phyloP scores from a whole-genome alignment of 2,797 vertebrate genomes.

The Danio choprae region DNA sequence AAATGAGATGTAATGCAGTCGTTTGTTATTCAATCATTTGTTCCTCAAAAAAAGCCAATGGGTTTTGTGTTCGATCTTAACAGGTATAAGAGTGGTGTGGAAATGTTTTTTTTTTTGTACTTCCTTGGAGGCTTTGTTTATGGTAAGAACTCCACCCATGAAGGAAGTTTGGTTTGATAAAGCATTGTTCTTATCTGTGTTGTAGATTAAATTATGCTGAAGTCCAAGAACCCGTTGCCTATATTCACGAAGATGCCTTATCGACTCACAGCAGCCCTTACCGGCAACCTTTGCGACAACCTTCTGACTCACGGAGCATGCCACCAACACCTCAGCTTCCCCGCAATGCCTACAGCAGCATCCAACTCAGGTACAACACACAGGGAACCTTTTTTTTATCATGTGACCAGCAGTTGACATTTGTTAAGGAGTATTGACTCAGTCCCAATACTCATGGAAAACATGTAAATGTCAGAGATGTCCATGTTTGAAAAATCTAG shows the following conservation, averaged over 20 bases:
- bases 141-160: constrained; percentile 31
- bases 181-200: constrained; percentile 64
- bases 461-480: neutral
- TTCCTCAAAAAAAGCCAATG: constrained; percentile 30
- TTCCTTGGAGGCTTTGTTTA: constrained; percentile 34
- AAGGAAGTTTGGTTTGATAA: constrained; percentile 56
- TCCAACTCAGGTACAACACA: constrained; percentile 86
- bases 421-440: neutral
- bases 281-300: constrained; percentile 80
- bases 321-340: constrained; percentile 92
- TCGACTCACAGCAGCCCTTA: constrained; percentile 88
- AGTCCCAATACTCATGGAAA: neutral
- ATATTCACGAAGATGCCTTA: constrained; percentile 77
- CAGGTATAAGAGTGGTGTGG: neutral
- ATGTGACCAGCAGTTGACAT: neutral
- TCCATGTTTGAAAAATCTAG: neutral
- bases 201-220: constrained; percentile 75
- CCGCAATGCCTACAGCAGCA: constrained; percentile 94
- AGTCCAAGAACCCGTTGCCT: constrained; percentile 69
- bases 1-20: neutral
- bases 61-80: constrained; percentile 23
- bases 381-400: neutral
- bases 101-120: neutral
- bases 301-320: constrained; percentile 89
- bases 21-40: constrained; percentile 47